Evolutionary conservation across 1,140 invertebrate genomes (phyloP).

Genomic region (Caligus rogercresseyi): DNA sequence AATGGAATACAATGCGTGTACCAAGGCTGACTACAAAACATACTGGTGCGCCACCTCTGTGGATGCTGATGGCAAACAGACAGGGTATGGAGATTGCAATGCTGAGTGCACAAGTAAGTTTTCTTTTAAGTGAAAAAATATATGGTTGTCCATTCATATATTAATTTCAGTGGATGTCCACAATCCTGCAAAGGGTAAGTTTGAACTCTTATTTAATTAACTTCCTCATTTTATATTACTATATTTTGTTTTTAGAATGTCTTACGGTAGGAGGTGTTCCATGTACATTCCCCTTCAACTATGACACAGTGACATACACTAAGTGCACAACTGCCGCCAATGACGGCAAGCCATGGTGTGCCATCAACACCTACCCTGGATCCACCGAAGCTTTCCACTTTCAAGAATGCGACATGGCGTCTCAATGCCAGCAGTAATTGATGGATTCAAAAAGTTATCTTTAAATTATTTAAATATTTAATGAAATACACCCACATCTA

Average conservation of each 20-base stretch:
- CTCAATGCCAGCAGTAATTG: too few relatives aligned
- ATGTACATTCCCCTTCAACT: not conserved
- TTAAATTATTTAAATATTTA: too few relatives aligned
- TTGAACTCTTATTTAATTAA: not conserved
- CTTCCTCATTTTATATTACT: not conserved
- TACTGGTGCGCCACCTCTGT: not conserved
- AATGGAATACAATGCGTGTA: not conserved
- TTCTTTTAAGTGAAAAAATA: not conserved
- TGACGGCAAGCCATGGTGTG: not conserved
- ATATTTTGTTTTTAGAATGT: not conserved
- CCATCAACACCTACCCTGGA: not conserved
- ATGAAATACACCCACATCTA: too few relatives aligned
- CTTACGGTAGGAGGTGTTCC: not conserved
- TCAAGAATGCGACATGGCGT: not conserved
- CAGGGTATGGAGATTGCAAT: not conserved
- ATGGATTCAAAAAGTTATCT: too few relatives aligned
- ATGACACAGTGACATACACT: not conserved
- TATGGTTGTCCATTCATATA: not conserved
- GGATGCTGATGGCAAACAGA: not conserved
- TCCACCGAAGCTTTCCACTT: not conserved
- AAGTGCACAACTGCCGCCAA: not conserved
- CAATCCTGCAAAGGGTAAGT: not conserved
- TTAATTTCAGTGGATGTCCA: not conserved
- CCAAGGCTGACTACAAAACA: not conserved
- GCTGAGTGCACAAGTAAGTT: not conserved